A percentile compares a stretch with the other conserved stretches of the same genome.
Conservation (phyloP, 2,797 vertebrate genomes). For the Cossypha polioptera region DNA sequence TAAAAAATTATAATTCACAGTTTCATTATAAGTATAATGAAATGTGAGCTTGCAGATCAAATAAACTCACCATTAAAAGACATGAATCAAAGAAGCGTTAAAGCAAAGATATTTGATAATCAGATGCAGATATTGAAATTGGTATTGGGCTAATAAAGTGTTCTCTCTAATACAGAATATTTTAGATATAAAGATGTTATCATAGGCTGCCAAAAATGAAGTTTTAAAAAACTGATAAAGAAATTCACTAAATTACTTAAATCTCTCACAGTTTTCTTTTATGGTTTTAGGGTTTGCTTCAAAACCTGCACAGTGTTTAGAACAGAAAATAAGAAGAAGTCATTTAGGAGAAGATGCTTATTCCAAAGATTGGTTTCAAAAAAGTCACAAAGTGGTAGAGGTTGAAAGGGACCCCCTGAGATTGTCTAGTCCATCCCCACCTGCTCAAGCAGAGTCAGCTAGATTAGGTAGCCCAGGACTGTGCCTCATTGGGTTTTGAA, state of each 20-base stretch:
- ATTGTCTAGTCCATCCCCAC: not conserved
- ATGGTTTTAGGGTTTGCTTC: not conserved
- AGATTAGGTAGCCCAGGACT: not conserved
- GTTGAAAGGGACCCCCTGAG: not conserved
- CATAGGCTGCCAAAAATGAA: not conserved
- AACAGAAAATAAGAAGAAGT: not conserved
- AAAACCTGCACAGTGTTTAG: not conserved
- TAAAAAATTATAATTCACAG: not conserved
- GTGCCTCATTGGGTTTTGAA: not conserved
- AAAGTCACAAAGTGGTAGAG: not conserved
- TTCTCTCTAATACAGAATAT: not conserved
- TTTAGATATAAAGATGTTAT: not conserved
- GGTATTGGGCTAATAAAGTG: not conserved
- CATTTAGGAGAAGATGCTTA: not conserved
- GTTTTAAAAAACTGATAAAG: not conserved
- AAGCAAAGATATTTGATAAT: not conserved
- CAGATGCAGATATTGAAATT: not conserved
- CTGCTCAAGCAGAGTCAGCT: not conserved
- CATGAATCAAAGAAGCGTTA: not conserved
- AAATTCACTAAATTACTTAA: not conserved
- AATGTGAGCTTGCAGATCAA: slow-evolving; percentile 14
- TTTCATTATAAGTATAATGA: not conserved
- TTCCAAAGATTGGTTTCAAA: not conserved
- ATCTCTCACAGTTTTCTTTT: not conserved
- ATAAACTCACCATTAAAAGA: not conserved